Evolutionary conservation across 2,888 invertebrate genomes (phyloP), one percentile per base, ranked within the genome.

Genomic region (Troilus luridus): DNA sequence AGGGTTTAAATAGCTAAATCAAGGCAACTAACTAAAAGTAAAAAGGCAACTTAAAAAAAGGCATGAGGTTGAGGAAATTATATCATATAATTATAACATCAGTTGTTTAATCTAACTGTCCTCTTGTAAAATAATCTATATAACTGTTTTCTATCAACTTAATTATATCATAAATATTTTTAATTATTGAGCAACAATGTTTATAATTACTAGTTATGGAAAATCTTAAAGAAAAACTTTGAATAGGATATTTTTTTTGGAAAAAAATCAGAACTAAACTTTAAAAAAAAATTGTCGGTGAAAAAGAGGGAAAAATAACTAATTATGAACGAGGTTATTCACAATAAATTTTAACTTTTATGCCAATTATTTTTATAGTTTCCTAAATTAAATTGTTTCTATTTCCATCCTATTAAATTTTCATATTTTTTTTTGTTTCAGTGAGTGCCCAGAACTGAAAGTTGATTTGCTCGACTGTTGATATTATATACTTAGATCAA

Each of bases 381-480:
- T 27, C 24, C 41, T 77, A 77, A 9, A 17, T 77, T 77, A 41
- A 41, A 77, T 41, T 27, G 17, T 77, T 77, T 9, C 0, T 77
- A 77, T 6, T 8, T 89, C n/a, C 54, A 67, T 21, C 21, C 14
- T 27, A 27, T 10, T 64, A n/a, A 89, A 89, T 67, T 41, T 62
- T 88, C 24, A 9, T 19, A 24, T 21, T 24, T 62, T 60, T 27
- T 7, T 88, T 54, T 89, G 89, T 89, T 89, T 64, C 89, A 89
- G 89, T 89, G 64, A 89, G 89, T n/a, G 54, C 64, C 62, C 89
- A 89, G 64, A 67, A 54, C 64, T 89, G 89, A 89, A 62, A 60
- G 59, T 27, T 14, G 59, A 85, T 21, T 85, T 56, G 11, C 85
- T 85, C 85, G 85, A 85, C 54, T 85, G 56, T 85, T 85, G 56